These are phyloP conservation scores for Pseudorectes ferrugineus DNA, from an alignment of 2,113 vertebrate genomes.

Conservation along the genomic window DNA sequence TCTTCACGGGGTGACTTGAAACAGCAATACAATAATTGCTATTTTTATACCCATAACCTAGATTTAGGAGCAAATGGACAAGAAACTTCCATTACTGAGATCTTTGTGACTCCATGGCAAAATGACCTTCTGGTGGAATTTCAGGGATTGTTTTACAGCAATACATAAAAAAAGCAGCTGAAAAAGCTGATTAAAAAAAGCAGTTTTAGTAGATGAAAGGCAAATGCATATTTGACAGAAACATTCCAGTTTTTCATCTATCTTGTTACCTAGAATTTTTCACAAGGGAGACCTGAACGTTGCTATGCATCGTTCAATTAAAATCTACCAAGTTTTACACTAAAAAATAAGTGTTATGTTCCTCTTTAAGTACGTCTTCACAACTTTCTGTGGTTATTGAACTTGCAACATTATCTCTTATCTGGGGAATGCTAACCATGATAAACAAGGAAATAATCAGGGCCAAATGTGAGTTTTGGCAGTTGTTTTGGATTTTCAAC, in stretches of 20 bases:
- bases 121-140: background rate
- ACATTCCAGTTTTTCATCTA: background rate
- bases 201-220: background rate
- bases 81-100: background rate
- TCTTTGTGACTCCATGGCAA: background rate
- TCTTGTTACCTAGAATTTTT: background rate
- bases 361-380: background rate
- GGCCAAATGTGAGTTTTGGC: conserved; percentile 56
- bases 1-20: background rate
- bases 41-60: background rate
- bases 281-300: background rate
- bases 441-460: conserved; percentile 53
- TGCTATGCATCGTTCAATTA: background rate
- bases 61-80: background rate
- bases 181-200: background rate
- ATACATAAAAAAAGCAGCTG: background rate
- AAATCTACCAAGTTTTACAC: background rate
- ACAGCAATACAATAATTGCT: background rate
- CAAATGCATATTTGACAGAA: background rate
- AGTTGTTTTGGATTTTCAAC: conserved; percentile 27
- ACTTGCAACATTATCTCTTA: conserved; percentile 24
- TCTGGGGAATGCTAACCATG: conserved; percentile 39
- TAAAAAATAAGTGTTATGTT: background rate
- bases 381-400: conserved; percentile 19
- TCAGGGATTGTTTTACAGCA: background rate